phyloP scores from a whole-genome alignment of 2,888 invertebrate species.

The Drosophila greeni region DNA sequence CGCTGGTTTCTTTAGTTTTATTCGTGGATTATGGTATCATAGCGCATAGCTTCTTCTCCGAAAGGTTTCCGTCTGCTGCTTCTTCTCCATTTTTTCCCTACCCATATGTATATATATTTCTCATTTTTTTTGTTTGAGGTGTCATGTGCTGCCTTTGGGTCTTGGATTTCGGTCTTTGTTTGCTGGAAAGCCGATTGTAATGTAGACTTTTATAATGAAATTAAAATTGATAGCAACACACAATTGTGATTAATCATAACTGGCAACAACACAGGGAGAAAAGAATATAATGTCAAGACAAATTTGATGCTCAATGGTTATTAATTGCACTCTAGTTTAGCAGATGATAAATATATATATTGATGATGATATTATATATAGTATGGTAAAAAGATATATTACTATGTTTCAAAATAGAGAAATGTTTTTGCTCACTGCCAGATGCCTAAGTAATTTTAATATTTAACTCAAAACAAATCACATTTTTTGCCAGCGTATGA shows the following conservation, averaged over 20 bases:
- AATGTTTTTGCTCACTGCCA: too few relatives aligned
- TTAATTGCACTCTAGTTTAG: background rate
- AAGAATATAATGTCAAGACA: background rate
- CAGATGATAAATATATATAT: background rate
- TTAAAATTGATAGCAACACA: constrained; percentile 60
- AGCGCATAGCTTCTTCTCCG: constrained; percentile 64
- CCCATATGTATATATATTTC: constrained; percentile 3
- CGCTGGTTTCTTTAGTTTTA: constrained; percentile 72
- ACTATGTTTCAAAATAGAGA: too few relatives aligned
- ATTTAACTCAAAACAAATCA: background rate
- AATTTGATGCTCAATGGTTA: background rate
- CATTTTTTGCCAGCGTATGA: background rate
- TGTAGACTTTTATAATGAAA: constrained; percentile 66
- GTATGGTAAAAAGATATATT: background rate
- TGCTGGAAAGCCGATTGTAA: constrained; percentile 51
- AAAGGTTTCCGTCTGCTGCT: constrained; percentile 56
- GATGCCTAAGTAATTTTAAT: too few relatives aligned
- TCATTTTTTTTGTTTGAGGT: constrained; percentile 31
- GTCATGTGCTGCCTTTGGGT: constrained; percentile 37
- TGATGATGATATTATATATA: too few relatives aligned
- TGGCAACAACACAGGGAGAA: constrained; percentile 5
- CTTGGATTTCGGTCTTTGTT: constrained; percentile 39
- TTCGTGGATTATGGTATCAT: constrained; percentile 76
- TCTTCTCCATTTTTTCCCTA: constrained; percentile 22
- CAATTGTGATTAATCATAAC: constrained; percentile 47